Base-by-base conservation (phyloP, 2,888 invertebrate species). In the Neoascia interrupta region DNA sequence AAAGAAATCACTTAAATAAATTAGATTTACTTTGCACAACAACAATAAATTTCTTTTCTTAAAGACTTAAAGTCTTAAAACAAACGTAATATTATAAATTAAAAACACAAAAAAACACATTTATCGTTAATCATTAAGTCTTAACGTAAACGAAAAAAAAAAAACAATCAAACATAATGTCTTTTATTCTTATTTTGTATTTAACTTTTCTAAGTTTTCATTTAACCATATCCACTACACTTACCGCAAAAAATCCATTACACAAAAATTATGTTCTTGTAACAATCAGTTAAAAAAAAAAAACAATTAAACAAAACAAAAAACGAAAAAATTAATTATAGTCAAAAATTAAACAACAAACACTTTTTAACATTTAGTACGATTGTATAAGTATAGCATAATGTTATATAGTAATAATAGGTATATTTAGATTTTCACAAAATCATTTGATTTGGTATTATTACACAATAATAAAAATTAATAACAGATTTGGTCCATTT, bases 401-500 rank as follows among this genome's bases (percentile, higher is more conserved):
- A n/a, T n/a, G n/a, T n/a, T n/a, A n/a, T 64, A 54, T 45, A 39
- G 11, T 41, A 37, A 5, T 61, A 47, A n/a, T 63, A 31, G 34
- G 36, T 45, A 21, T 37, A 53, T 54, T 10, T 70, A 73, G 66
- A 73, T 79, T 73, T 73, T 79, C 49, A 73, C 73, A 73, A 79
- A 79, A 76, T 76, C 76, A 66, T 41, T 66, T 28, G 58, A 58
- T 53, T 76, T 58, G 45, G 37, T 54, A 72, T 79, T 79, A 79
- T 79, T 79, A 79, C 72, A 79, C 72, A 79, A 79, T 73, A 79
- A 79, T 79, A 73, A 79, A 66, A 68, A 31, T 79, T 73, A 79
- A 79, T 79, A 79, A 79, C 72, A 73, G 79, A 76, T 76, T 79
- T 79, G 79, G 79, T 79, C 79, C 79, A 79, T 79, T 79, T 73